Conservation (phyloP, 1,140 invertebrate species). For the Zaprionus inermis region DNA sequence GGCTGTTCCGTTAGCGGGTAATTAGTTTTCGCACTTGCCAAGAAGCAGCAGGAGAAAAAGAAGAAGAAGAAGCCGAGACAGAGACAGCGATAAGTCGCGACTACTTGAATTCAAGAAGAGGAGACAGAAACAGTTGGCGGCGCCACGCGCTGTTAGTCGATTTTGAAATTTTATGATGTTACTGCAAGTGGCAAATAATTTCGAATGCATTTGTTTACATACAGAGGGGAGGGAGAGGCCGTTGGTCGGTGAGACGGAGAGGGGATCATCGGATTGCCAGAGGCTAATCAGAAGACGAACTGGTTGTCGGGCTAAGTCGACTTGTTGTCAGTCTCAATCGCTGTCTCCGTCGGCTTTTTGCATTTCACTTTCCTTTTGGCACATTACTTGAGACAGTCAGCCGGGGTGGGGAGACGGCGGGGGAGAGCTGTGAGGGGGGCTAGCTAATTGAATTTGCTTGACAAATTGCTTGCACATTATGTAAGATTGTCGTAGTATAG, state of each 20-base stretch:
- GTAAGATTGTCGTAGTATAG: conserved; percentile 11
- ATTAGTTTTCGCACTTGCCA: conserved; percentile 46
- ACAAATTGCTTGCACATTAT: conserved; percentile 46
- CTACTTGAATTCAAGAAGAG: not conserved
- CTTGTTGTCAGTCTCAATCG: conserved; percentile 18
- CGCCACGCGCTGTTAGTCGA: conserved; percentile 46
- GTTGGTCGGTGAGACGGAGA: not conserved
- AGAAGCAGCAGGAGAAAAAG: not conserved
- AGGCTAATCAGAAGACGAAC: conserved; percentile 27
- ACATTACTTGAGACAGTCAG: conserved; percentile 41
- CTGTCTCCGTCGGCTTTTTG: conserved; percentile 13
- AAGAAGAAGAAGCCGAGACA: not conserved
- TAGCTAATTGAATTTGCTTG: conserved; percentile 51
- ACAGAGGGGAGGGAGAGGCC: not conserved
- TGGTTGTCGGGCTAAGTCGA: conserved; percentile 20
- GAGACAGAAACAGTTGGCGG: conserved; percentile 34
- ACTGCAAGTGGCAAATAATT: conserved; percentile 21
- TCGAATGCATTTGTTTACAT: conserved; percentile 37
- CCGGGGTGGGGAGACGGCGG: not conserved
- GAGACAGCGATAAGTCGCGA: conserved; percentile 1
- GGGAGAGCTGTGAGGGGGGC: not conserved
- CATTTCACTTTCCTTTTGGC: conserved; percentile 40
- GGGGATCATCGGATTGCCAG: conserved; percentile 13
- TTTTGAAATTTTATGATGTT: conserved; percentile 48
- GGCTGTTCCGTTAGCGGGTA: conserved; percentile 31